Percentiles rank a stretch among this genome's conserved stretches.
Conservation (phyloP, 2,797 vertebrate genomes). For the Diplodus sargus region DNA sequence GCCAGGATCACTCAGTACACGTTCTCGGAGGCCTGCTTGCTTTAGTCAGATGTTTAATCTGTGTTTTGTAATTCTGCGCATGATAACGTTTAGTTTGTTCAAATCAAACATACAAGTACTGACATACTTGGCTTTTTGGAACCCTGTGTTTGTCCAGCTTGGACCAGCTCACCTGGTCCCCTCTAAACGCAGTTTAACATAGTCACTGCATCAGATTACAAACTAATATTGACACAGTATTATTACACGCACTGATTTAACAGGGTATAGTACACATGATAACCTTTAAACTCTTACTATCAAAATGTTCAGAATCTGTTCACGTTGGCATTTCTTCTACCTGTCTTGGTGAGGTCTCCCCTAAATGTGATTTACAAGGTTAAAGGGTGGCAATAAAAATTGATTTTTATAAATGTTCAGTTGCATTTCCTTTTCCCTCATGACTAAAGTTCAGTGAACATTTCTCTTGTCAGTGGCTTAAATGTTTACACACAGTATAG, state of each 20-base stretch:
- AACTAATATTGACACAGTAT: constrained; percentile 53
- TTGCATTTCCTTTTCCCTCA: background rate
- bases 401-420: background rate
- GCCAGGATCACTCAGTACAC: constrained; percentile 22
- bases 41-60: constrained; percentile 42
- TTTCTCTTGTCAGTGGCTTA: too few species aligned
- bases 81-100: constrained; percentile 4
- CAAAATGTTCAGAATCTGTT: constrained; percentile 9
- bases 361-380: background rate
- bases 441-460: background rate
- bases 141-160: constrained; percentile 30
- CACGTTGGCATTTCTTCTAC: constrained; percentile 5
- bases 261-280: constrained; percentile 3
- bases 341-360: background rate
- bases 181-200: constrained; percentile 35
- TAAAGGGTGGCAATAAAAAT: background rate
- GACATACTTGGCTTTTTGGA: constrained; percentile 41
- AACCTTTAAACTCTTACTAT: constrained; percentile 37
- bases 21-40: background rate
- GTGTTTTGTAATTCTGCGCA: constrained; percentile 37
- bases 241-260: constrained; percentile 42
- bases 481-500: too few species aligned
- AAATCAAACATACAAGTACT: constrained; percentile 37
- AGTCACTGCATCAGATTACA: constrained; percentile 48
- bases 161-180: constrained; percentile 2